Conservation (phyloP, 2,888 invertebrate species). For the Frankliniella intonsa region DNA sequence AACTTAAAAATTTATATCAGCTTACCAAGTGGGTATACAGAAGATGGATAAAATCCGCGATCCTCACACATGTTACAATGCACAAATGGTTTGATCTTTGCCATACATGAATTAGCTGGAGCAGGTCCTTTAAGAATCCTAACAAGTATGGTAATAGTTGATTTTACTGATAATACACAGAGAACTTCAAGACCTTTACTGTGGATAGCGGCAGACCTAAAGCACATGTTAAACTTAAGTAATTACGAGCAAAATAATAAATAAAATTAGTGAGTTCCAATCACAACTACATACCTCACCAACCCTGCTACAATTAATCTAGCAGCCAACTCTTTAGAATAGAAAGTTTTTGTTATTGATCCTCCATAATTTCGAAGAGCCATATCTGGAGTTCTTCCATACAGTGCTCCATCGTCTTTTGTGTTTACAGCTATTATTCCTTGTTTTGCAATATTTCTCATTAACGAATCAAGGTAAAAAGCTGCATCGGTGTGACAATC, state of each 20-base stretch:
- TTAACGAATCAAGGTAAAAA: conserved; percentile 41
- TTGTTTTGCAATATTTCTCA: conserved; percentile 40
- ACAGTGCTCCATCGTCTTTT: conserved; percentile 41
- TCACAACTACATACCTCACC: conserved; percentile 38
- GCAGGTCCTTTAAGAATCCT: conserved; percentile 39
- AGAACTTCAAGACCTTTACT: conserved; percentile 41
- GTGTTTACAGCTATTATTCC: conserved; percentile 41
- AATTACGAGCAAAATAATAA: neutral
- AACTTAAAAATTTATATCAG: neutral
- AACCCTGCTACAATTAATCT: conserved; percentile 41
- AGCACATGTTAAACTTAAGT: conserved; percentile 2
- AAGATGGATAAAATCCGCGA: conserved; percentile 40
- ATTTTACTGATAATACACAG: conserved; percentile 39
- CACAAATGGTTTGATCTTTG: conserved; percentile 38
- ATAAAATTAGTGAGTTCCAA: neutral
- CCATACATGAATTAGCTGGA: conserved; percentile 39
- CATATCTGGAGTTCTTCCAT: conserved; percentile 40
- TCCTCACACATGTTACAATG: conserved; percentile 42
- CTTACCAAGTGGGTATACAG: conserved; percentile 40
- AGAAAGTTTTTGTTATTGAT: conserved; percentile 40
- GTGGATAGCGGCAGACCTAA: conserved; percentile 41
- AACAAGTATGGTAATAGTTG: conserved; percentile 40
- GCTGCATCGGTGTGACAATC: conserved; percentile 41
- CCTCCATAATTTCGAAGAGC: conserved; percentile 41
- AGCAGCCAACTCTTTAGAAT: conserved; percentile 40